Base-by-base conservation (phyloP, 1,140 invertebrate genomes). In the Lutraria rhynchaena region DNA sequence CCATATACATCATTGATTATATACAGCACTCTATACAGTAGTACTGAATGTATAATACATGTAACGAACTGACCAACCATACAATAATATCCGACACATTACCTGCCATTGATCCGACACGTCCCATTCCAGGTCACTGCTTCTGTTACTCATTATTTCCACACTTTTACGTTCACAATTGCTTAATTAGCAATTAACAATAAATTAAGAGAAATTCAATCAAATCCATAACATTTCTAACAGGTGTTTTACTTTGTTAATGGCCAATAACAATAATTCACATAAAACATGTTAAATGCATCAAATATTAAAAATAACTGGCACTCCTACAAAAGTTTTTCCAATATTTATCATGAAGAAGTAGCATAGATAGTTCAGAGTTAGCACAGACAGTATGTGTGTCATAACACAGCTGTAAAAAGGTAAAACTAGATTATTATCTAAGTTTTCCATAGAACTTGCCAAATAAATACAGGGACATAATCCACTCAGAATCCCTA, bases 41-140 rank as follows among this genome's bases (percentile, higher is more conserved):
- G n/a, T n/a, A n/a, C n/a, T n/a, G n/a, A n/a, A n/a, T n/a, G n/a
- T n/a, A n/a, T n/a, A n/a, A n/a, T n/a, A n/a, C n/a, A n/a, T n/a
- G n/a, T n/a, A n/a, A n/a, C n/a, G n/a, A n/a, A n/a, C n/a, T n/a
- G n/a, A n/a, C n/a, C n/a, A n/a, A n/a, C n/a, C n/a, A n/a, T n/a
- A n/a, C n/a, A n/a, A n/a, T n/a, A n/a, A n/a, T n/a, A n/a, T n/a
- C n/a, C n/a, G n/a, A n/a, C n/a, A 55, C 29, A 37, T 9, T 73
- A 75, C 73, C 73, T 75, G 73, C 73, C 73, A 75, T 35, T 46
- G 37, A 35, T 75, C 57, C 1, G 73, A 75, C 22, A 75, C 73
- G 44, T 75, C 73, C 73, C 73, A 75, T 19, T 75, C 73, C 55
- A 61, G 31, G 27, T 61, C 58, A 46, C 44, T 63, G n/a, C 31